These are phyloP conservation scores for Hemiprocne comata DNA, from an alignment of 2,113 vertebrate species.

Conservation along the genomic window DNA sequence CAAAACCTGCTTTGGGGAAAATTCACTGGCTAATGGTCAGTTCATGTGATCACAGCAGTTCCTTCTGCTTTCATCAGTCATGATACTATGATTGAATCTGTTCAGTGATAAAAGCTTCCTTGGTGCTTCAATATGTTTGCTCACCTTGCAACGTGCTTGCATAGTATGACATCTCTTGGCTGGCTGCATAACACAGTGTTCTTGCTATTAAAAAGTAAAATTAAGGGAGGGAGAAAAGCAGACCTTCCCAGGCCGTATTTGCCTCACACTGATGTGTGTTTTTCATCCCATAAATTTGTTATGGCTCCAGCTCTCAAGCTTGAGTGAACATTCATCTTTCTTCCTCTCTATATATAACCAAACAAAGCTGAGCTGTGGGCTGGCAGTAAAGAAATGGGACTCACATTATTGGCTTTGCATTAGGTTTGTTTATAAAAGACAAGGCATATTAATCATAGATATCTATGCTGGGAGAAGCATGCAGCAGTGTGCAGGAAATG, in stretches of 20 bases:
- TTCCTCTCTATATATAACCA: constrained; percentile 22
- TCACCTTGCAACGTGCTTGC: background rate
- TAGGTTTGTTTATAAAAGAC: constrained; percentile 76
- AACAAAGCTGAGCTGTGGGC: constrained; percentile 27
- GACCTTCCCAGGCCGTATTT: background rate
- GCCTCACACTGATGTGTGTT: background rate
- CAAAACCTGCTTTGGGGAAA: background rate
- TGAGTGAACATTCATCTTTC: constrained; percentile 63
- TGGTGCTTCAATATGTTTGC: background rate
- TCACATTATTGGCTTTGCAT: constrained; percentile 72
- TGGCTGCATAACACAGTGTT: background rate
- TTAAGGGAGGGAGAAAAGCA: background rate
- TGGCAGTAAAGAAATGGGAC: constrained; percentile 59
- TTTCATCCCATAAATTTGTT: constrained; percentile 48
- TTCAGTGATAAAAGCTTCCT: background rate
- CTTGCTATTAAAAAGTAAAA: background rate
- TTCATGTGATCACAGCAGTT: background rate
- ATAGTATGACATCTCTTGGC: background rate
- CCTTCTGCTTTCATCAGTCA: background rate
- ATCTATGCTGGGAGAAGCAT: constrained; percentile 28
- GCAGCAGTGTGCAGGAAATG: constrained; percentile 64
- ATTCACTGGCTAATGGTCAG: background rate
- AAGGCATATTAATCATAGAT: constrained; percentile 73
- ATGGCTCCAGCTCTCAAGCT: constrained; percentile 29
- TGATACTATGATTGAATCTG: background rate